Base-by-base conservation (phyloP, 2,113 vertebrate species). In the Ia io region DNA sequence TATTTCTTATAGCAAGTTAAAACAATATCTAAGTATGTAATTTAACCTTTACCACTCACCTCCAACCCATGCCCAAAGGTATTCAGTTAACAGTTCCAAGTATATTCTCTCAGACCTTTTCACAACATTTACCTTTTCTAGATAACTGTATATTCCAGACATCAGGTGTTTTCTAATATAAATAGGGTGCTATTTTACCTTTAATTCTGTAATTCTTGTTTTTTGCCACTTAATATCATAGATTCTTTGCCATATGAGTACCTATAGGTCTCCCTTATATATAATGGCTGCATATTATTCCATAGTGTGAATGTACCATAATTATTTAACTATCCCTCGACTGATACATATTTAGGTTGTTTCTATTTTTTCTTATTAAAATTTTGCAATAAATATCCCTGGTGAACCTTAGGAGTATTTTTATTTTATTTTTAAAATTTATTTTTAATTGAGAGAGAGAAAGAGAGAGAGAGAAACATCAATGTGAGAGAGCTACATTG, bases 291-390 rank as follows among this genome's bases (percentile, higher is more conserved):
- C 28, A 59, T 84, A 65, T 17, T 69, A 37, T 59, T 77, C 12
- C 17, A 91, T 61, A 42, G 30, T 35, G 73, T 67, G 49, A 47
- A 30, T 91, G 17, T 83, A 6, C 11, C 56, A 71, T 35, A 53
- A n/a, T 84, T 92, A 88, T 84, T 85, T 96, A 76, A 86, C 30
- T 94, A 23, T 49, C 11, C 4, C 70, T 88, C 67, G 65, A 78
- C 23, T 77, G 42, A 77, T 67, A 80, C 83, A 82, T 71, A 89
- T 69, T 82, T 94, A 84, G 28, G 37, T 63, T 94, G 65, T 73
- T 93, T 84, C 18, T 83, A 35, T 78, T 63, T 71, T 80, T 93
- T 96, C 44, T 65, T 56, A 90, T 53, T 95, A 89, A 95, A 86
- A 95, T 95, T 77, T 30, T 82, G 12, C 35, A 94, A 17, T 80